A percentile compares a stretch with the other conserved stretches of the same genome.
Evolutionary conservation across 1,140 invertebrate species (phyloP).

Genomic region (Ditylenchus dipsaci): DNA sequence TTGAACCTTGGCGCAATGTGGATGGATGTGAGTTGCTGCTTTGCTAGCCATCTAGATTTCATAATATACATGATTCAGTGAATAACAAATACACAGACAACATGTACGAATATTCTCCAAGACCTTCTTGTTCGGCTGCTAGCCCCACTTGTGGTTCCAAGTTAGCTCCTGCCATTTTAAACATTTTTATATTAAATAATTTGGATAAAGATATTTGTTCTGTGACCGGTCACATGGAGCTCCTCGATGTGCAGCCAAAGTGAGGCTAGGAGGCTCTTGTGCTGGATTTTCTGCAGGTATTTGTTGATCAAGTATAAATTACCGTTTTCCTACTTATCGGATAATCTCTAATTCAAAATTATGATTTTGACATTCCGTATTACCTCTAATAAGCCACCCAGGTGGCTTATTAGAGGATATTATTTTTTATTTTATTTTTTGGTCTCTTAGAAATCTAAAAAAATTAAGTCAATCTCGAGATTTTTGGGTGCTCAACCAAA

Average conservation of each 20-base stretch:
- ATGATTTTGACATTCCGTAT: too few relatives aligned
- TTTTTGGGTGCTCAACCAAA: too few relatives aligned
- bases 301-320: background rate
- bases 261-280: slow-evolving; percentile 44
- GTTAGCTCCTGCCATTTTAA: slow-evolving; percentile 19
- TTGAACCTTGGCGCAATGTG: slow-evolving; percentile 51
- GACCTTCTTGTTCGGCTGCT: slow-evolving; percentile 40
- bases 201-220: slow-evolving; percentile 43
- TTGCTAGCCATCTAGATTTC: too few relatives aligned
- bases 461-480: too few relatives aligned
- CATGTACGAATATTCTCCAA: slow-evolving; percentile 50
- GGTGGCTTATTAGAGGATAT: too few relatives aligned
- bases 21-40: slow-evolving; percentile 27
- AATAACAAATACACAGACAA: slow-evolving; percentile 55
- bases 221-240: slow-evolving; percentile 47
- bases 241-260: slow-evolving; percentile 47
- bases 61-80: slow-evolving; percentile 8
- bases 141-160: slow-evolving; percentile 49
- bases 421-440: too few relatives aligned
- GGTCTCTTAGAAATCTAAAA: too few relatives aligned
- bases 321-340: too few relatives aligned
- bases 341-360: too few relatives aligned
- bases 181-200: background rate
- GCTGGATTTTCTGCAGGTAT: slow-evolving; percentile 24
- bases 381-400: too few relatives aligned